phyloP scores from a whole-genome alignment of 1,140 invertebrate species.

The Palaemon carinicauda region DNA sequence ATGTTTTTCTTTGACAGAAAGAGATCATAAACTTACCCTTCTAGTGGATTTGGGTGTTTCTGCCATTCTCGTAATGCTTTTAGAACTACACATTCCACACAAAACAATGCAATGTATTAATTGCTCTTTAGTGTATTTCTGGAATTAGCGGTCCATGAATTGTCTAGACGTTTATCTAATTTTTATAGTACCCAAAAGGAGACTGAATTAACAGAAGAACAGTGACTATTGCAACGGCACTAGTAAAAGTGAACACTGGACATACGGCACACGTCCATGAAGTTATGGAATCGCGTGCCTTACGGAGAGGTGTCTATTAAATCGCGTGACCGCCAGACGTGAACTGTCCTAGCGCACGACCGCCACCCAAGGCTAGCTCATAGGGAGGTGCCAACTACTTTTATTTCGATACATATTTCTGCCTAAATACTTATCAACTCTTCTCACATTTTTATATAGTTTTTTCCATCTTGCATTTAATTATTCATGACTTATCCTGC shows the following conservation, averaged over 20 bases:
- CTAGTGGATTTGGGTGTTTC: constrained; percentile 18
- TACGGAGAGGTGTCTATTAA: background rate
- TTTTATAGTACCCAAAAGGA: too few relatives aligned
- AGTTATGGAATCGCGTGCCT: background rate
- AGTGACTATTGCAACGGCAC: background rate
- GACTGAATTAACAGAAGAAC: background rate
- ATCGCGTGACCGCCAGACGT: constrained; percentile 38
- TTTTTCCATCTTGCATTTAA: too few relatives aligned
- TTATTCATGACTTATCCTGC: too few relatives aligned
- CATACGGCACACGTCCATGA: background rate
- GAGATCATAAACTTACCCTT: constrained; percentile 29
- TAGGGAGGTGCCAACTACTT: background rate
- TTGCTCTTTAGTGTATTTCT: too few relatives aligned
- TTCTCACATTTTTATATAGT: background rate
- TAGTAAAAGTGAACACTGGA: background rate
- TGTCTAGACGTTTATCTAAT: too few relatives aligned
- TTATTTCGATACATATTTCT: background rate
- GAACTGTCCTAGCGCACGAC: constrained; percentile 36
- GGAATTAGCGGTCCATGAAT: too few relatives aligned
- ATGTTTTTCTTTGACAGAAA: too few relatives aligned
- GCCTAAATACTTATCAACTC: background rate
- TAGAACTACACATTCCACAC: constrained; percentile 10
- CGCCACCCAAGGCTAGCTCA: background rate
- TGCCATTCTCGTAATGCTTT: constrained; percentile 16
- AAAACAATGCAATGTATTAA: background rate